phyloP scores from a whole-genome alignment of 2,113 vertebrate species.

The Martes martes region DNA sequence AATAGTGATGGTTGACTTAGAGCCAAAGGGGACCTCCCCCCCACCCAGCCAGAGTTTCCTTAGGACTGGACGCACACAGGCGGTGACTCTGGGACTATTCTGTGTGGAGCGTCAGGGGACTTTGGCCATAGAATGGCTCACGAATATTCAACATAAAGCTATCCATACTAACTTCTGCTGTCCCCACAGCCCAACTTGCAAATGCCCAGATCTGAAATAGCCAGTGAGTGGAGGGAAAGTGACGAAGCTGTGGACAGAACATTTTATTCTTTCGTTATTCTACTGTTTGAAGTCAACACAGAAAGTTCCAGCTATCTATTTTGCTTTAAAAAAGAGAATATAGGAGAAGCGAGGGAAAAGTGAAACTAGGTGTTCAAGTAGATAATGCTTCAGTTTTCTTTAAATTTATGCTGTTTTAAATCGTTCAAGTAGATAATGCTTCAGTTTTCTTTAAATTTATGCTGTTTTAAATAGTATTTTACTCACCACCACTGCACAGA shows the following conservation, averaged over 20 bases:
- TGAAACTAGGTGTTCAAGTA: background rate
- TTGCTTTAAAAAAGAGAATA: background rate
- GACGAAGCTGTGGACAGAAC: background rate
- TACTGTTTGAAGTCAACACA: background rate
- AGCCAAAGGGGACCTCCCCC: background rate
- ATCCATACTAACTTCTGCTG: background rate
- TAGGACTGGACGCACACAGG: background rate
- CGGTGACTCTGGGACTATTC: background rate
- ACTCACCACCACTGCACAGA: constrained; percentile 91
- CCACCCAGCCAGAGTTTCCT: background rate
- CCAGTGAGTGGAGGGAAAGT: background rate
- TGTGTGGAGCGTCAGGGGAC: background rate
- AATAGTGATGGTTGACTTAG: background rate
- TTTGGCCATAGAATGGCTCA: background rate
- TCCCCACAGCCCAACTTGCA: background rate
- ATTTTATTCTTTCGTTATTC: background rate
- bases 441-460: background rate
- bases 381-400: background rate
- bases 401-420: background rate
- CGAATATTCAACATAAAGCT: background rate
- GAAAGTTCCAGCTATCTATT: background rate
- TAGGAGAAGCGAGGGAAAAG: background rate
- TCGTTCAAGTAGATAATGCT: background rate
- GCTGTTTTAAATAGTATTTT: background rate
- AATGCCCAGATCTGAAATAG: background rate